Evolutionary conservation across 2,797 vertebrate genomes (phyloP).

Genomic region (Buphagus erythrorhynchus): DNA sequence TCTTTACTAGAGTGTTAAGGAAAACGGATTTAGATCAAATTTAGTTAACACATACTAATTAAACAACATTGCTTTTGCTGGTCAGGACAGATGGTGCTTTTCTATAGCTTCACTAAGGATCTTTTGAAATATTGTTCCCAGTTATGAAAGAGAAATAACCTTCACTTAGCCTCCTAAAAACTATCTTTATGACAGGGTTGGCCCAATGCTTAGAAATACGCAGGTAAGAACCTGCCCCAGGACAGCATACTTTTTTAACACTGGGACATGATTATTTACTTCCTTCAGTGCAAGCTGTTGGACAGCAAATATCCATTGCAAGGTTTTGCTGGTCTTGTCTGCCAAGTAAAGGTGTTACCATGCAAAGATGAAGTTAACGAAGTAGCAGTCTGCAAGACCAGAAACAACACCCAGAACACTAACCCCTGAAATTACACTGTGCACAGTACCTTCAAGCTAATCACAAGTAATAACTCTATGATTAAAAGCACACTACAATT

Average conservation of each 20-base stretch:
- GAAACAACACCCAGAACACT: neutral
- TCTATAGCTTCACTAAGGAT: slow-evolving; percentile 16
- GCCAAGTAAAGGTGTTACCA: neutral
- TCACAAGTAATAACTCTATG: neutral
- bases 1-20: neutral
- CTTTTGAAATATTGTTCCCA: slow-evolving; percentile 38
- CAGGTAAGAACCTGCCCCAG: neutral
- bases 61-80: slow-evolving; percentile 1
- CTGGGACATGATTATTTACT: neutral
- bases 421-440: neutral
- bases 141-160: slow-evolving; percentile 1
- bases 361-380: neutral
- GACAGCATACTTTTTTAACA: neutral
- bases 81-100: slow-evolving; percentile 56
- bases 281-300: neutral
- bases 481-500: neutral
- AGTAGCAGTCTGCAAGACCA: neutral
- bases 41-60: slow-evolving; percentile 30
- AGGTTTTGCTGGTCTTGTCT: neutral
- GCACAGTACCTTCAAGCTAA: neutral
- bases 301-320: neutral
- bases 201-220: neutral
- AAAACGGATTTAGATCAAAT: slow-evolving; percentile 13
- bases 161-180: neutral
- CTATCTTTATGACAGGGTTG: neutral